A percentile compares a stretch with the other conserved stretches of the same genome.
phyloP scores from a whole-genome alignment of 2,113 vertebrate species.

The Cynocephalus volans region DNA sequence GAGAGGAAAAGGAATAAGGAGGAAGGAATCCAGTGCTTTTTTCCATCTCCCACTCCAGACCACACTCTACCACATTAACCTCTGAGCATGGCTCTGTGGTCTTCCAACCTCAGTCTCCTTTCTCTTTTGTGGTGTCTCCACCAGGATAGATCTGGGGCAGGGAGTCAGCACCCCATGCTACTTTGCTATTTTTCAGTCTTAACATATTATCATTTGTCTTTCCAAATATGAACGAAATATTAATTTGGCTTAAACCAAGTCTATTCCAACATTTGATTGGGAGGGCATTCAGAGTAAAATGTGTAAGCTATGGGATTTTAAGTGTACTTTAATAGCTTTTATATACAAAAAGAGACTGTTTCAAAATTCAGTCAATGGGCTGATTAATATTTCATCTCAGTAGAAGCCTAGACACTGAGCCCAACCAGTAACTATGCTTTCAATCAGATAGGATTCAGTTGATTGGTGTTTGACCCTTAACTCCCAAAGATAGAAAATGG shows the following conservation, averaged over 20 bases:
- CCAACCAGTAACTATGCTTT: background rate
- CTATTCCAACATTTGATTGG: background rate
- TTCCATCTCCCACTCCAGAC: background rate
- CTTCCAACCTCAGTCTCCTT: accelerated
- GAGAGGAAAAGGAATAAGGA: background rate
- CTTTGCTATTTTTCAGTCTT: conserved; percentile 32
- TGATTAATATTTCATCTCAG: conserved; percentile 65
- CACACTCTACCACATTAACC: background rate
- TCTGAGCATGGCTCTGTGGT: background rate
- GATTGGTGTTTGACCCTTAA: background rate
- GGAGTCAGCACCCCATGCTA: background rate
- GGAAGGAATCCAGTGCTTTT: background rate
- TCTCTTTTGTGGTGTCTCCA: background rate
- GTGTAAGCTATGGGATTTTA: background rate
- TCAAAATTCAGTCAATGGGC: conserved; percentile 34
- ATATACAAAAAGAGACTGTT: conserved; percentile 59
- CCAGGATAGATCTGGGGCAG: background rate
- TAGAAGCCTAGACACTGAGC: conserved; percentile 6
- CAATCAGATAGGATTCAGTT: conserved; percentile 25
- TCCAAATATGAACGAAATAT: conserved; percentile 52
- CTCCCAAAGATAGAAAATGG: conserved; percentile 54
- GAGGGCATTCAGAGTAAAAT: conserved; percentile 37
- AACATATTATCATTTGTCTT: background rate
- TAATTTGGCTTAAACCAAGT: conserved; percentile 53
- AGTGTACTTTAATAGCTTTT: conserved; percentile 26